These are phyloP conservation scores for Thereuonema tuberculata DNA, from an alignment of 1,140 invertebrate genomes.

Conservation along the genomic window DNA sequence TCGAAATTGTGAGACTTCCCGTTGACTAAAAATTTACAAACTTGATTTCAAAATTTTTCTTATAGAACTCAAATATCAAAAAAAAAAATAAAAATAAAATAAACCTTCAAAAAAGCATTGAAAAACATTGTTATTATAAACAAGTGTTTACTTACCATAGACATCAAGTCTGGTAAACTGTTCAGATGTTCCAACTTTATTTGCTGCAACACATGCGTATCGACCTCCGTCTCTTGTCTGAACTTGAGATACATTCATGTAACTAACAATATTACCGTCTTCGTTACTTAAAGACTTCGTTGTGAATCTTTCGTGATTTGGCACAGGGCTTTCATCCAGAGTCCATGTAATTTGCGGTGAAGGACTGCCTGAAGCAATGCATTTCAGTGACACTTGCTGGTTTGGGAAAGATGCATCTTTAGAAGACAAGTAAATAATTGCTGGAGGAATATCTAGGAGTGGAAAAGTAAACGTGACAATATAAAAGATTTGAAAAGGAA, in stretches of 20 bases:
- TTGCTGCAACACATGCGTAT: constrained; percentile 31
- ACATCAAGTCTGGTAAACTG: constrained; percentile 22
- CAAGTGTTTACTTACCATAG: constrained; percentile 30
- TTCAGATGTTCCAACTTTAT: constrained; percentile 29
- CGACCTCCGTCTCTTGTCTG: constrained; percentile 31
- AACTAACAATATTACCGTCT: constrained; percentile 32
- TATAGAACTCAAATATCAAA: no score
- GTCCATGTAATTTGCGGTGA: constrained; percentile 27
- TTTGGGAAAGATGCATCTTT: constrained; percentile 11
- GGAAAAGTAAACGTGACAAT: no score
- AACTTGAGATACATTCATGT: constrained; percentile 33
- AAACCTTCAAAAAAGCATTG: no score
- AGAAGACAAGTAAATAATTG: constrained; percentile 5
- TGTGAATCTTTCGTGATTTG: constrained; percentile 20
- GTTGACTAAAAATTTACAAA: no score
- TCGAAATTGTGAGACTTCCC: no score
- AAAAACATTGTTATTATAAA: no score
- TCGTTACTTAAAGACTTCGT: constrained; percentile 24
- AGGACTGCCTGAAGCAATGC: constrained; percentile 14
- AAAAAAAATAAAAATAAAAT: no score
- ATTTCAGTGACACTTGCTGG: constrained; percentile 9
- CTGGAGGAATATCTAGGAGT: constrained; percentile 1
- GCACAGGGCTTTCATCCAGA: constrained; percentile 29
- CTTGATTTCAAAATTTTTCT: no score
- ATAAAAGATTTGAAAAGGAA: no score